A percentile compares a stretch with the other conserved stretches of the same genome.
Conservation (phyloP, 2,113 vertebrate genomes). For the Otolemur garnettii region DNA sequence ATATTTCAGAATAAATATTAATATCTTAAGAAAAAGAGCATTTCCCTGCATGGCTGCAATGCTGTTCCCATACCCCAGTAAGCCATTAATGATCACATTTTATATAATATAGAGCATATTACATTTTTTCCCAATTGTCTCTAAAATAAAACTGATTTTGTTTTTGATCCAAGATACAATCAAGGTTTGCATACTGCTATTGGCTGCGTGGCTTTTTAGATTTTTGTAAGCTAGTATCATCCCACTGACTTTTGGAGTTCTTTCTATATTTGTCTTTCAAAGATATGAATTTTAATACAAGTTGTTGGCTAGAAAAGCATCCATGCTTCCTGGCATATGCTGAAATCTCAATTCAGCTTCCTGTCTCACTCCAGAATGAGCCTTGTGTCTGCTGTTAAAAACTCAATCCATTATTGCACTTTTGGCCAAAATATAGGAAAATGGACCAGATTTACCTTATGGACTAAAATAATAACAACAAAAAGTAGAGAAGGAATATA, state of each 20-base stretch:
- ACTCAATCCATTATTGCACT: not conserved
- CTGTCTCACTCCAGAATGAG: not conserved
- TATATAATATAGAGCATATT: not conserved
- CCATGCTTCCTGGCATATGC: not conserved
- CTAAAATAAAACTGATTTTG: not conserved
- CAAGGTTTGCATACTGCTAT: not conserved
- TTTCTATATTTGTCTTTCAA: not conserved
- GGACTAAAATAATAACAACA: not conserved
- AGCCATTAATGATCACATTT: not conserved
- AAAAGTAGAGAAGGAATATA: not conserved
- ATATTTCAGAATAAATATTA: conserved; percentile 30
- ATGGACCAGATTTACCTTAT: not conserved
- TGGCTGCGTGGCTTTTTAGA: not conserved
- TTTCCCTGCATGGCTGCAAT: not conserved
- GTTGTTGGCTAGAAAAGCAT: not conserved
- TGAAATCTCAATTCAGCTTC: not conserved
- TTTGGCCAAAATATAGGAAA: not conserved
- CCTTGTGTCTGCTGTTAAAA: not conserved
- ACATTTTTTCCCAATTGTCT: not conserved
- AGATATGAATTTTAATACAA: not conserved
- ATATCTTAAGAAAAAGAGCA: not conserved
- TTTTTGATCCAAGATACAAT: not conserved
- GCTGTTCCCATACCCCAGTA: not conserved
- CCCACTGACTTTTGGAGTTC: not conserved
- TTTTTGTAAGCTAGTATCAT: not conserved